These are phyloP conservation scores for Amphiprion ocellaris DNA, from an alignment of 2,113 vertebrate genomes.

Conservation along the genomic window DNA sequence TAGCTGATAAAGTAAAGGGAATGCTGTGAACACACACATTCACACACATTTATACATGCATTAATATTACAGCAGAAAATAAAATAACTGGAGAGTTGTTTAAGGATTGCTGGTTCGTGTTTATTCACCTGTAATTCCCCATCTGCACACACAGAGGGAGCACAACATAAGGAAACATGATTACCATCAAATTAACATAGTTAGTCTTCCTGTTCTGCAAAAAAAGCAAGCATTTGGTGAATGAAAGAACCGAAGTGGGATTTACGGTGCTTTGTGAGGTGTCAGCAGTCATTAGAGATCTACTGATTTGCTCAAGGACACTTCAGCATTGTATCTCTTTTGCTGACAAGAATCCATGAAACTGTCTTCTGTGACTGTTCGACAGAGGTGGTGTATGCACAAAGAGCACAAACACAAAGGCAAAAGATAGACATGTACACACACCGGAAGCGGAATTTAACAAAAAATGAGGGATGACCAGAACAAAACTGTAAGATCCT, in stretches of 20 bases:
- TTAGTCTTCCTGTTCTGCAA: neutral
- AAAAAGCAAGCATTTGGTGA: neutral
- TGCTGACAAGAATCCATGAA: slow-evolving; percentile 30
- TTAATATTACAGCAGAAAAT: neutral
- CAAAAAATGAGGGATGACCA: neutral
- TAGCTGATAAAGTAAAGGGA: slow-evolving; percentile 27
- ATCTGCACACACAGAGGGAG: slow-evolving; percentile 30
- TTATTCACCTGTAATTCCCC: slow-evolving; percentile 12
- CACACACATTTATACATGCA: neutral
- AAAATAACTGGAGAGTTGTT: neutral
- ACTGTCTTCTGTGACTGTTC: slow-evolving; percentile 20
- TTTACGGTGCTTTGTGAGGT: neutral
- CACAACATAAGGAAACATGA: neutral
- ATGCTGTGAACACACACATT: neutral
- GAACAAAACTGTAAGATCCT: no score
- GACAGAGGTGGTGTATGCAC: neutral
- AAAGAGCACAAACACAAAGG: slow-evolving; percentile 13
- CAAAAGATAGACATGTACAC: neutral
- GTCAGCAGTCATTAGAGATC: slow-evolving; percentile 9
- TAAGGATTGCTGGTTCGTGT: neutral
- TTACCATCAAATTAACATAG: neutral
- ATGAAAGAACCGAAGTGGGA: neutral
- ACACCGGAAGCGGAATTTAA: neutral
- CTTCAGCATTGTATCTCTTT: slow-evolving; percentile 20
- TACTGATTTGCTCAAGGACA: slow-evolving; percentile 45